Conservation (phyloP, 2,797 vertebrate species). For the Hozukius guyotensis region DNA sequence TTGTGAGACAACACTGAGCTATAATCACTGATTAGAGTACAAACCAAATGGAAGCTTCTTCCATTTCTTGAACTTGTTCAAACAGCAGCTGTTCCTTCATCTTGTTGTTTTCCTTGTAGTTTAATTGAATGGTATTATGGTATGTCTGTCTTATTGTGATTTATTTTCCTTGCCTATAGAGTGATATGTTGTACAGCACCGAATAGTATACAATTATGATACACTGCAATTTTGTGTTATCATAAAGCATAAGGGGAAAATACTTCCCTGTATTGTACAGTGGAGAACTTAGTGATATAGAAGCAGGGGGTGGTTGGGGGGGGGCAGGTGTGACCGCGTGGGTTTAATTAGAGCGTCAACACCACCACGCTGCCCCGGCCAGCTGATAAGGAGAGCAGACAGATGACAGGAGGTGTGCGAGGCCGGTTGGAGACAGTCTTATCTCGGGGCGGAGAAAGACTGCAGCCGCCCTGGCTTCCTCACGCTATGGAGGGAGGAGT, state of each 20-base stretch:
- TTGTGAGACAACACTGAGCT: neutral
- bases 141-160: neutral
- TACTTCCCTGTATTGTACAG: neutral
- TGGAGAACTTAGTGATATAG: constrained; percentile 9
- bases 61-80: neutral
- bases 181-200: neutral
- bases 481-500: constrained; percentile 72
- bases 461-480: constrained; percentile 82
- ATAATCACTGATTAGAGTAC: neutral
- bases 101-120: neutral
- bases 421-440: constrained; percentile 85
- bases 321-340: constrained; percentile 62
- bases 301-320: constrained; percentile 8
- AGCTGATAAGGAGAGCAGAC: constrained; percentile 84
- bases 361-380: constrained; percentile 56
- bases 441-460: constrained; percentile 80
- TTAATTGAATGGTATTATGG: constrained; percentile 5
- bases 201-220: constrained; percentile 26
- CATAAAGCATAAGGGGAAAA: neutral
- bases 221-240: neutral
- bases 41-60: too few relatives aligned
- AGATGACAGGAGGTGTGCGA: constrained; percentile 85
- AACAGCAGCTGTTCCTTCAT: constrained; percentile 5
- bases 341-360: constrained; percentile 82
- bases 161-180: neutral